Conservation (phyloP, 2,113 vertebrate genomes). For the Regulus satrapa region DNA sequence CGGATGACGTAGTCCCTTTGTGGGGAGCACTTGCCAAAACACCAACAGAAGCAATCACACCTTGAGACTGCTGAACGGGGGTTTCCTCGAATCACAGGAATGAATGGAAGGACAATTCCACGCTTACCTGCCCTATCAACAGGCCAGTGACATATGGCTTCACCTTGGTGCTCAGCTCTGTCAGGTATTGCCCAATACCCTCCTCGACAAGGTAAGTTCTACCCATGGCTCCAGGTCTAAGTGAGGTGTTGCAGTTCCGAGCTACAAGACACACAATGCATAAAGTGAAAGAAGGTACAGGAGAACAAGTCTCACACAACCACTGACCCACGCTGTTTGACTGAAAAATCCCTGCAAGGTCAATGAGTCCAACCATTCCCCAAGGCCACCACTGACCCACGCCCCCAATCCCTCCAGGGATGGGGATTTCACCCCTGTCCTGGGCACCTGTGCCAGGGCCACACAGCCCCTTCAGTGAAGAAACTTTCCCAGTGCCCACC, state of each 20-base stretch:
- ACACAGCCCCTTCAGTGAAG: neutral
- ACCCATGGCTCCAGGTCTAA: constrained; percentile 64
- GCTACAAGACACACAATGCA: neutral
- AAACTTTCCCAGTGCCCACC: rapidly evolving
- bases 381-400: too few relatives aligned
- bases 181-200: constrained; percentile 72
- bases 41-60: neutral
- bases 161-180: constrained; percentile 47
- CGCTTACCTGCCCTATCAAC: constrained; percentile 87
- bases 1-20: constrained; percentile 86
- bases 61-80: neutral
- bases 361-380: rapidly evolving
- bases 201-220: constrained; percentile 79
- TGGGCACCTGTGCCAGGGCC: neutral
- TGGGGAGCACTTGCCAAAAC: constrained; percentile 75
- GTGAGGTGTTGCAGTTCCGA: neutral
- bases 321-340: neutral
- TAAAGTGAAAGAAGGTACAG: neutral
- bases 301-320: neutral
- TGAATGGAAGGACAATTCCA: neutral
- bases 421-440: neutral
- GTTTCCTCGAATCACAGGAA: neutral
- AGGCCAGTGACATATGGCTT: constrained; percentile 79
- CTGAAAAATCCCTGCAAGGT: neutral
- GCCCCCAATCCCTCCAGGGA: neutral